Percentiles rank a stretch among this genome's conserved stretches.
These are phyloP conservation scores for Caenorhabditis inopinata DNA, from an alignment of 1,140 invertebrate species.

Conservation along the genomic window DNA sequence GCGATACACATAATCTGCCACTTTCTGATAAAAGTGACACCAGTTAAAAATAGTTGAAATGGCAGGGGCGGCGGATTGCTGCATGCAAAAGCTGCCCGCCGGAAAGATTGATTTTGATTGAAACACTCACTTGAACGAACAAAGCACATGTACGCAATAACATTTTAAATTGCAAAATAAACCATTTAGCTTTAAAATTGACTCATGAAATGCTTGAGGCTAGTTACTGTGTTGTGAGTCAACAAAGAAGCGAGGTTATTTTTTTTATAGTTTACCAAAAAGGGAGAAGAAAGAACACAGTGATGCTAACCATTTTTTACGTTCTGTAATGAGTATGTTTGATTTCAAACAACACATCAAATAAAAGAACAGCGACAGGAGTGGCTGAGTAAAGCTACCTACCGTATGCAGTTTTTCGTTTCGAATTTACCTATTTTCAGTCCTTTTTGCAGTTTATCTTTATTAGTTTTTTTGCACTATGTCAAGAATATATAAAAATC, in stretches of 20 bases:
- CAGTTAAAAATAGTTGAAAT: neutral
- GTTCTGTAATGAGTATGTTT: too few relatives aligned
- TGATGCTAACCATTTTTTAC: too few relatives aligned
- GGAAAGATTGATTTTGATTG: neutral
- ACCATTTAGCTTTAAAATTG: too few relatives aligned
- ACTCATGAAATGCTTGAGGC: too few relatives aligned
- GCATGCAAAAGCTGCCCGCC: neutral
- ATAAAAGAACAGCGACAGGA: neutral
- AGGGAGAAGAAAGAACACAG: neutral
- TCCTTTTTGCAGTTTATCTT: neutral
- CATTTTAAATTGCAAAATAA: neutral
- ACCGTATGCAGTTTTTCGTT: too few relatives aligned
- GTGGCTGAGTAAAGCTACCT: neutral
- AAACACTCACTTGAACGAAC: neutral
- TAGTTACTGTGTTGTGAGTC: too few relatives aligned
- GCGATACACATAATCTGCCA: neutral
- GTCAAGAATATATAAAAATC: too few relatives aligned
- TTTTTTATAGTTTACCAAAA: neutral
- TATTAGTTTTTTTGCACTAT: neutral
- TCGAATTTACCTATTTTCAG: neutral
- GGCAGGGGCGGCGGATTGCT: neutral
- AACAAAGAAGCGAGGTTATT: neutral
- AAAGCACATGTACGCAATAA: conserved; percentile 26
- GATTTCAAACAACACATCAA: conserved; percentile 2
- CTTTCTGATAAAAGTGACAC: neutral